Conservation (phyloP, 2,888 invertebrate genomes). For the Neuroscelio doddi region DNA sequence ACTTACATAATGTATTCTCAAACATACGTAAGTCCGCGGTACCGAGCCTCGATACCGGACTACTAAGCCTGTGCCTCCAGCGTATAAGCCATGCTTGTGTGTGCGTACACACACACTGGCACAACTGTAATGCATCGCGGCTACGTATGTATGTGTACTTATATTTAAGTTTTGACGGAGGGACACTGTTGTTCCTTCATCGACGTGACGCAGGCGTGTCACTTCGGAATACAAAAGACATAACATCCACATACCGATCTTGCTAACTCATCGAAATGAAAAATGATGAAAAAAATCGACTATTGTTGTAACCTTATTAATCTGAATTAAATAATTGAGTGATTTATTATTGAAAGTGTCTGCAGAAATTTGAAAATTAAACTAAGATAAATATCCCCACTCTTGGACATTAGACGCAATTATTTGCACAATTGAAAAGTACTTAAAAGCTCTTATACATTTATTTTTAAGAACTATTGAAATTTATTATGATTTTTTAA, state of each 20-base stretch:
- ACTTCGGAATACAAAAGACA: slow-evolving; percentile 62
- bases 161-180: slow-evolving; percentile 8
- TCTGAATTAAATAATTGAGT: too few relatives aligned
- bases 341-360: too few relatives aligned
- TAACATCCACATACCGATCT: slow-evolving; percentile 64
- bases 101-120: background rate
- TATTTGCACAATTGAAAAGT: too few relatives aligned
- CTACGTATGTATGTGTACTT: slow-evolving; percentile 14
- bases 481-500: too few relatives aligned
- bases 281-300: too few relatives aligned
- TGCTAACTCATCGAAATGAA: slow-evolving; percentile 58
- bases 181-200: slow-evolving; percentile 17
- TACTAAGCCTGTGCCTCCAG: slow-evolving; percentile 11
- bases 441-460: too few relatives aligned
- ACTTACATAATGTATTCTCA: slow-evolving; percentile 63
- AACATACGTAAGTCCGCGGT: slow-evolving; percentile 50
- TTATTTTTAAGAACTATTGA: too few relatives aligned
- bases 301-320: too few relatives aligned
- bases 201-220: slow-evolving; percentile 68
- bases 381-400: too few relatives aligned
- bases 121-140: too few relatives aligned
- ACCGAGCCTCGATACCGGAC: slow-evolving; percentile 16
- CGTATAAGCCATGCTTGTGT: slow-evolving; percentile 7
- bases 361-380: too few relatives aligned
- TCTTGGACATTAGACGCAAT: too few relatives aligned